These are phyloP conservation scores for Tolypeutes matacus DNA, from an alignment of 2,797 vertebrate genomes.

Conservation along the genomic window DNA sequence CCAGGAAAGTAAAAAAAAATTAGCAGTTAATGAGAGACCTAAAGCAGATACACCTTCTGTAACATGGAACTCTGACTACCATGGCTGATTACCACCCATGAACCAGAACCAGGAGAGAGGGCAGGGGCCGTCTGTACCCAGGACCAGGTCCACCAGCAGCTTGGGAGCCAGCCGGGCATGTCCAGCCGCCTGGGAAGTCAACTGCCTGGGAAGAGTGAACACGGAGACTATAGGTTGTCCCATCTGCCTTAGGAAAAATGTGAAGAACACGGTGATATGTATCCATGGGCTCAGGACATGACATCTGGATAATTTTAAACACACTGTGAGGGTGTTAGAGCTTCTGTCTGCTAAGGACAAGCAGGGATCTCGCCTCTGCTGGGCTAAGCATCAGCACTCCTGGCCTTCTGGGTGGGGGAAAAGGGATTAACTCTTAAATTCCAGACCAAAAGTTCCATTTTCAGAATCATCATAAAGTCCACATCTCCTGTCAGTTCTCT, in stretches of 20 bases:
- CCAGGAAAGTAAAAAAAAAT: conserved; percentile 44
- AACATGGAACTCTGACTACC: neutral
- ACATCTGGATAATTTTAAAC: neutral
- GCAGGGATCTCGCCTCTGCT: neutral
- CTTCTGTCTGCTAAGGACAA: neutral
- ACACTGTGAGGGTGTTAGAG: neutral
- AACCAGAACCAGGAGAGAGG: neutral
- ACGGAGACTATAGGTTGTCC: neutral
- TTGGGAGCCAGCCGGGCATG: neutral
- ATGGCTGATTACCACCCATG: neutral
- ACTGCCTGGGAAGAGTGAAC: neutral
- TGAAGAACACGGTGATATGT: neutral
- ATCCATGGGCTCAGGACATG: neutral
- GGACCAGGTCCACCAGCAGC: neutral
- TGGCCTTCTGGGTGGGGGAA: neutral
- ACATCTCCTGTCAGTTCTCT: accelerated
- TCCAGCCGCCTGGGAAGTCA: neutral
- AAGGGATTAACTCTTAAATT: neutral
- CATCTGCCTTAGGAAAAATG: neutral
- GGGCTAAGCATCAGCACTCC: neutral
- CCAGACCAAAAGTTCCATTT: neutral
- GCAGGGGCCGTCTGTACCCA: neutral
- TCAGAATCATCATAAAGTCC: conserved; percentile 28
- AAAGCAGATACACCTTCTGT: neutral
- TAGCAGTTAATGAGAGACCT: neutral